These are phyloP conservation scores for Myotis vivesi DNA, from an alignment of 2,797 vertebrate genomes.

Conservation along the genomic window DNA sequence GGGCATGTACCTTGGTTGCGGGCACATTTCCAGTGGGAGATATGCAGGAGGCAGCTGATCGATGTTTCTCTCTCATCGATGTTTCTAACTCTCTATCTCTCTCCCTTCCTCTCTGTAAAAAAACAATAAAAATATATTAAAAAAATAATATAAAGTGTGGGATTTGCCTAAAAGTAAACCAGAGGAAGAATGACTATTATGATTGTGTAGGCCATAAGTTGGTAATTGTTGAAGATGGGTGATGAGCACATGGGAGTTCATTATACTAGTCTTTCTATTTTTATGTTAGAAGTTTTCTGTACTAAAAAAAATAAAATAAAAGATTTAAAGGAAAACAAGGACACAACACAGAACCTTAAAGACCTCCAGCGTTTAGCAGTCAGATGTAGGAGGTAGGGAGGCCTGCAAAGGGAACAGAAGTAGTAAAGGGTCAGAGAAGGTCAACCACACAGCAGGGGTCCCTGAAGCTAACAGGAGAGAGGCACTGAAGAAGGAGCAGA, in stretches of 20 bases:
- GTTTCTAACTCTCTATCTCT: too few relatives aligned
- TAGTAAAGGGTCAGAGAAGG: not conserved
- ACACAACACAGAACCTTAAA: not conserved
- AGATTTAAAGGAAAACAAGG: not conserved
- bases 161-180: not conserved
- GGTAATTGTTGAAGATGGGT: not conserved
- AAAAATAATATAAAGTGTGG: not conserved
- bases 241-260: not conserved
- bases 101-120: too few relatives aligned
- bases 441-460: not conserved
- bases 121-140: too few relatives aligned
- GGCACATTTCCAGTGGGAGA: too few relatives aligned
- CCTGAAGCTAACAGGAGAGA: not conserved
- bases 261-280: not conserved
- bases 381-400: not conserved
- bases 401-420: not conserved
- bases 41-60: too few relatives aligned
- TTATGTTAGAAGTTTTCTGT: not conserved
- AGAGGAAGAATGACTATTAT: not conserved
- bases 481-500: not conserved
- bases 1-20: too few relatives aligned
- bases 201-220: not conserved
- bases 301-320: not conserved
- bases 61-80: too few relatives aligned
- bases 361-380: not conserved